phyloP scores from a whole-genome alignment of 2,113 vertebrate genomes.

The Cheirogaleus medius region DNA sequence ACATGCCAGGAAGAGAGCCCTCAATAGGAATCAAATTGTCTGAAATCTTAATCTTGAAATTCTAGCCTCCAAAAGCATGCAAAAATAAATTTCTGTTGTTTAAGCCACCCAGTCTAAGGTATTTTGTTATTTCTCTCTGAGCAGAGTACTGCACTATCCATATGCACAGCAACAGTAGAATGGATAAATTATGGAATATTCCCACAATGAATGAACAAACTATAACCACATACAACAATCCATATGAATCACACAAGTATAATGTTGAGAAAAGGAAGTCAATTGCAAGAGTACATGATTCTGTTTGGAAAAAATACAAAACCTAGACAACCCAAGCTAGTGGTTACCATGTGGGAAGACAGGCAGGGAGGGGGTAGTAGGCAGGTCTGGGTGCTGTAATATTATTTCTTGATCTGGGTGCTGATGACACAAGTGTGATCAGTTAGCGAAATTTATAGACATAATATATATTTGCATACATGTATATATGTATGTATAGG shows the following conservation, averaged over 20 bases:
- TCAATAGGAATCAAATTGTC: no score
- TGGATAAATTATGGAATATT: background rate
- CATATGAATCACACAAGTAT: background rate
- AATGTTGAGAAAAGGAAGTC: background rate
- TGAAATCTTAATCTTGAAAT: background rate
- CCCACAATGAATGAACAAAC: background rate
- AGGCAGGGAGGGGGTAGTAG: background rate
- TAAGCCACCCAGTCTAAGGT: background rate
- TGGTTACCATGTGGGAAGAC: background rate
- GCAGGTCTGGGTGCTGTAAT: background rate
- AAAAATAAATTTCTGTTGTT: background rate
- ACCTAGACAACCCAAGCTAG: background rate
- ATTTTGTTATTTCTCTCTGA: background rate
- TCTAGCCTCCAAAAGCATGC: background rate
- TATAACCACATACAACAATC: background rate
- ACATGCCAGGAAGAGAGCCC: background rate
- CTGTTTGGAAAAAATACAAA: background rate
- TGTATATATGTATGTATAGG: background rate
- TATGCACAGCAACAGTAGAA: background rate
- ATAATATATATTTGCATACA: background rate
- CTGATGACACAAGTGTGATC: background rate
- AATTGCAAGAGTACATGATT: background rate
- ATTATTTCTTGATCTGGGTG: background rate
- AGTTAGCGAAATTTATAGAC: background rate
- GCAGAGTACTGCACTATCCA: background rate